Conservation (phyloP, 2,888 invertebrate genomes). For the Mechanitis mazaeus region DNA sequence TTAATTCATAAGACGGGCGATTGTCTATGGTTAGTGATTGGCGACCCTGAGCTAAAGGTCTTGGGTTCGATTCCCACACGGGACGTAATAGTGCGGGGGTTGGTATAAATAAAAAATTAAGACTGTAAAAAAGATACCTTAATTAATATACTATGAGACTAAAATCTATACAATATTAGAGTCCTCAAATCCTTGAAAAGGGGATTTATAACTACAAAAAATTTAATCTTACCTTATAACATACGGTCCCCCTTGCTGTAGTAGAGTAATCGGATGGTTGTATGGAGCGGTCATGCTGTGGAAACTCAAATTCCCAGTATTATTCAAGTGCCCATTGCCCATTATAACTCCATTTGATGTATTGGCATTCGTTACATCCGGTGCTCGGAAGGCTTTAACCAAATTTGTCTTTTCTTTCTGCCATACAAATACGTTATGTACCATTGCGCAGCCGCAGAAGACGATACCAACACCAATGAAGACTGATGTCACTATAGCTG, state of each 20-base stretch:
- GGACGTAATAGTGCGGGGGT: too few species aligned
- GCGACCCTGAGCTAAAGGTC: too few species aligned
- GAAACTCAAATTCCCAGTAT: constrained; percentile 63
- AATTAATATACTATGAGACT: too few species aligned
- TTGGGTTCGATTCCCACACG: too few species aligned
- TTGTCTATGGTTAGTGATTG: too few species aligned
- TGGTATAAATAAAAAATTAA: too few species aligned
- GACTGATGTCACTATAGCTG: constrained; percentile 92
- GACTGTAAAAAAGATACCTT: too few species aligned
- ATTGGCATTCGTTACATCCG: constrained; percentile 52
- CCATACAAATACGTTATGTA: constrained; percentile 96
- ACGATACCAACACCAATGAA: constrained; percentile 93
- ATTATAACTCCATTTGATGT: constrained; percentile 60
- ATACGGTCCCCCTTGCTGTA: constrained; percentile 76
- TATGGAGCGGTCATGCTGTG: constrained; percentile 64
- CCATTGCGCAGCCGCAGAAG: constrained; percentile 94
- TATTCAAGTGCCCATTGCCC: constrained; percentile 63
- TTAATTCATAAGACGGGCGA: too few species aligned
- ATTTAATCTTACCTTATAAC: constrained; percentile 63
- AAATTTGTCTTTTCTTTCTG: constrained; percentile 92
- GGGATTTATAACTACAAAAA: too few species aligned
- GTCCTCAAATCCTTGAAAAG: too few species aligned
- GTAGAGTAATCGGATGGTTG: constrained; percentile 63
- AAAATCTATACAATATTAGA: too few species aligned
- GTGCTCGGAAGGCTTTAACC: constrained; percentile 78